Evolutionary conservation across 2,797 vertebrate species (phyloP).

Genomic region (Yasuhikotakia modesta): DNA sequence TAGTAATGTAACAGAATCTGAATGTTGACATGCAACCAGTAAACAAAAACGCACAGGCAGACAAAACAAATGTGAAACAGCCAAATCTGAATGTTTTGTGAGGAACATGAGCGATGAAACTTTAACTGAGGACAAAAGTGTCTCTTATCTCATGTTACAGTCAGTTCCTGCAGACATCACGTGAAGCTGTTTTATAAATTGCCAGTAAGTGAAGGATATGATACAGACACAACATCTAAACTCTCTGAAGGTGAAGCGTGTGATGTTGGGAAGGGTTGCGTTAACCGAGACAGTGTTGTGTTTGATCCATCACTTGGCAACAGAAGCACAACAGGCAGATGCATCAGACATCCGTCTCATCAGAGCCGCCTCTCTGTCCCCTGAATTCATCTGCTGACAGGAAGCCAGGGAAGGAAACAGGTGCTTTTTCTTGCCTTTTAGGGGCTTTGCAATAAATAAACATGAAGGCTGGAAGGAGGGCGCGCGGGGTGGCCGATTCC

Average conservation of each 20-base stretch:
- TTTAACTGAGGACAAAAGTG: not conserved
- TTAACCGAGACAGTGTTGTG: constrained; percentile 42
- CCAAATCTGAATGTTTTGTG: not conserved
- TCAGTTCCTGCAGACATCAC: constrained; percentile 22
- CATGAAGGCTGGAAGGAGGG: constrained; percentile 59
- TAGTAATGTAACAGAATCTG: not conserved
- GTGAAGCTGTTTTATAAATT: constrained; percentile 32
- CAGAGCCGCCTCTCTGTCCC: constrained; percentile 54
- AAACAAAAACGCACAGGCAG: not conserved
- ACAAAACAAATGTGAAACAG: constrained; percentile 10
- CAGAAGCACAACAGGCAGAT: constrained; percentile 47
- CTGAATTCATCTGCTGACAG: constrained; percentile 51
- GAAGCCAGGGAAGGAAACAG: constrained; percentile 47
- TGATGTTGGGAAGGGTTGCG: constrained; percentile 41
- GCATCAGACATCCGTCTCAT: constrained; percentile 56
- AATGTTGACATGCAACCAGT: not conserved
- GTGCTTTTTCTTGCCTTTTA: constrained; percentile 52
- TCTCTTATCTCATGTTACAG: constrained; percentile 25
- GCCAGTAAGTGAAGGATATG: constrained; percentile 23
- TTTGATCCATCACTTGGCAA: constrained; percentile 49
- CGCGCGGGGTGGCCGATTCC: constrained; percentile 49
- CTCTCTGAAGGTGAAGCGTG: constrained; percentile 53
- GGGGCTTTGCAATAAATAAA: constrained; percentile 61
- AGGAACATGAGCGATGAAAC: not conserved
- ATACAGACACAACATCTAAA: constrained; percentile 40